Evolutionary conservation across 2,797 vertebrate species (phyloP).

Genomic region (Darevskia mixta): DNA sequence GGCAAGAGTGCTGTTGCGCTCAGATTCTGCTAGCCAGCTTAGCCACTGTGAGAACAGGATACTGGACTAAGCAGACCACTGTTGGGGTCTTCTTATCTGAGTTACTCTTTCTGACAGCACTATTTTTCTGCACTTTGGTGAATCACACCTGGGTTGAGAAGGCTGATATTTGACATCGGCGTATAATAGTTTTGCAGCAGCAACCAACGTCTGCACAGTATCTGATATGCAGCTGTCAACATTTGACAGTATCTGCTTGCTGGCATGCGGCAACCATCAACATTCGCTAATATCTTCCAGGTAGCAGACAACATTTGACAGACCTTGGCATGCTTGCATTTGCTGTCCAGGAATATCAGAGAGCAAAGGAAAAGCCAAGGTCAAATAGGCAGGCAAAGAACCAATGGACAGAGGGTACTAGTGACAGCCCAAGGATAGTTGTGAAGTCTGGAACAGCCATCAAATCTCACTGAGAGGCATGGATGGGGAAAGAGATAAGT

Average conservation of each 20-base stretch:
- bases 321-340: neutral
- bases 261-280: neutral
- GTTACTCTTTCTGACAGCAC: no score
- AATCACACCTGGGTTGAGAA: no score
- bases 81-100: no score
- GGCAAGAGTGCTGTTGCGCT: no score
- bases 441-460: neutral
- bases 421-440: neutral
- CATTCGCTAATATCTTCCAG: neutral
- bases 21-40: no score
- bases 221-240: neutral
- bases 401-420: neutral
- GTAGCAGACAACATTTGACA: neutral
- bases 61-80: no score
- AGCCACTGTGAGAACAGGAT: no score
- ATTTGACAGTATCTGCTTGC: neutral
- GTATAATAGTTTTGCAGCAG: neutral
- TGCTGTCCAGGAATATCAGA: neutral
- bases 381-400: neutral
- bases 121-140: no score
- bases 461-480: neutral
- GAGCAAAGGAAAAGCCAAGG: neutral
- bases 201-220: neutral
- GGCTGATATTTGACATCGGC: no score
- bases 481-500: neutral